phyloP scores from a whole-genome alignment of 2,797 vertebrate species.

The Loris lydekkerianus region DNA sequence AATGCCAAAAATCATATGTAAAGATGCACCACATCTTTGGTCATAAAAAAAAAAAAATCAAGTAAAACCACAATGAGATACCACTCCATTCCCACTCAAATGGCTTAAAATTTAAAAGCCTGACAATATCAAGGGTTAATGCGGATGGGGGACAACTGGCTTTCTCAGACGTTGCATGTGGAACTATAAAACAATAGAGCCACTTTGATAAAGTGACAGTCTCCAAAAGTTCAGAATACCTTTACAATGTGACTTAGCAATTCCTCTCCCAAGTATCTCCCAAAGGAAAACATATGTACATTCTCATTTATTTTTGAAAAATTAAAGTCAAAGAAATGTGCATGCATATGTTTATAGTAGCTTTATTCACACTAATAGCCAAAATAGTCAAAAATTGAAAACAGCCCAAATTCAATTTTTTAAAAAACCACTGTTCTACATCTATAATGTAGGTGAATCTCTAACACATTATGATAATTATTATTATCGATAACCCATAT shows the following conservation, averaged over 20 bases:
- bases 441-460: background rate
- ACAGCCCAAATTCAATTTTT: background rate
- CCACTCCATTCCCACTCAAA: background rate
- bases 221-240: background rate
- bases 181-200: background rate
- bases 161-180: background rate
- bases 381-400: background rate
- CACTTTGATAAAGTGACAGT: background rate
- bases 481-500: too few species aligned
- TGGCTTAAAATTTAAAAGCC: constrained; percentile 1
- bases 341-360: background rate
- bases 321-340: too few species aligned
- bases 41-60: background rate
- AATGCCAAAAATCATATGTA: background rate
- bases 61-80: background rate
- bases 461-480: background rate
- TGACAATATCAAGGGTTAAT: background rate
- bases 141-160: background rate
- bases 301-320: background rate
- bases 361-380: background rate
- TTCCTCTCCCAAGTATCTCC: background rate
- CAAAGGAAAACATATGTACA: background rate
- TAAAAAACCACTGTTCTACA: background rate
- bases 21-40: background rate
- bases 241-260: background rate